Evolutionary conservation across 1,140 invertebrate species (phyloP).

Genomic region (Macrobrachium rosenbergii): DNA sequence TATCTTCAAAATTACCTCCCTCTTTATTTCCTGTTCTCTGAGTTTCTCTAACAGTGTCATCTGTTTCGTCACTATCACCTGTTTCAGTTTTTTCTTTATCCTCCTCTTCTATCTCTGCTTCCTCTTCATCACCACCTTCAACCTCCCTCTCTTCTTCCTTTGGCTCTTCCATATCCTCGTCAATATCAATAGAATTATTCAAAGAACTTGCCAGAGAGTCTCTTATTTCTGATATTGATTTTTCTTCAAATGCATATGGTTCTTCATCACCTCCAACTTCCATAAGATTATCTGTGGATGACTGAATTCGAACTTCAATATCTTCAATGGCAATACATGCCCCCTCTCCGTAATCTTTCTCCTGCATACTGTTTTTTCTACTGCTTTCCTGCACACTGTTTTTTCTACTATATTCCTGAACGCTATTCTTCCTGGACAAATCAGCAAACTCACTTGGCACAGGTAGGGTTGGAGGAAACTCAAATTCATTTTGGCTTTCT

Average conservation of each 20-base stretch:
- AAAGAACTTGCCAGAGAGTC: slow-evolving; percentile 62
- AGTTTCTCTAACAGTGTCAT: slow-evolving; percentile 16
- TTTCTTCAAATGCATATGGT: slow-evolving; percentile 64
- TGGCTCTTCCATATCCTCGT: slow-evolving; percentile 51
- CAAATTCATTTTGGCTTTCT: slow-evolving; percentile 75
- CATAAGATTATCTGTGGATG: slow-evolving; percentile 63
- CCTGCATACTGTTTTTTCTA: slow-evolving; percentile 40
- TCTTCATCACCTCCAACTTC: slow-evolving; percentile 63
- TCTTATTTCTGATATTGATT: slow-evolving; percentile 64
- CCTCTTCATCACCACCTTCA: slow-evolving; percentile 55
- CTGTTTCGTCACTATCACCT: slow-evolving; percentile 35
- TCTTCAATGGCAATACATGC: slow-evolving; percentile 40
- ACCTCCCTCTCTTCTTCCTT: slow-evolving; percentile 19
- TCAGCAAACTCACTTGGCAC: slow-evolving; percentile 82
- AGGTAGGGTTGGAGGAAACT: slow-evolving; percentile 73
- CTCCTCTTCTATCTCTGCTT: slow-evolving; percentile 67
- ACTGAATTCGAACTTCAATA: slow-evolving; percentile 62
- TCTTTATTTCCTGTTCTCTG: slow-evolving; percentile 4
- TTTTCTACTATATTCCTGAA: slow-evolving; percentile 24
- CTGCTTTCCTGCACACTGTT: no score
- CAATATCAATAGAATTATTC: slow-evolving; percentile 62
- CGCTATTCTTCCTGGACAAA: slow-evolving; percentile 68
- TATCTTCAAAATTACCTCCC: background rate
- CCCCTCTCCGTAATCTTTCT: slow-evolving; percentile 8
- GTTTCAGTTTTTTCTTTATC: slow-evolving; percentile 69